Evolutionary conservation across 2,888 invertebrate genomes (phyloP), one percentile per base, ranked within the genome.

Genomic region (Bombylius discolor): DNA sequence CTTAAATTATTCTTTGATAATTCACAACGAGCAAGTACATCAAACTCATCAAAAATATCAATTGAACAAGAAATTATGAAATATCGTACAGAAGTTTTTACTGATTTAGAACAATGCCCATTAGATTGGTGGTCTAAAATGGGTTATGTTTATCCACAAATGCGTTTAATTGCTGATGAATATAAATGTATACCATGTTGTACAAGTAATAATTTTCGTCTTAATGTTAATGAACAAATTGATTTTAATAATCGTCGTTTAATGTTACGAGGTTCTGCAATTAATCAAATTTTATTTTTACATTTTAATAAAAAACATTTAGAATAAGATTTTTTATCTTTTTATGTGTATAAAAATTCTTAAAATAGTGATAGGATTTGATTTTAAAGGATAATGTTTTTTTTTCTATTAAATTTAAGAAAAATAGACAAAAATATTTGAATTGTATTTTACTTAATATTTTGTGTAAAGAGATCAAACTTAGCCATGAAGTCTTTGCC

Each of bases 21-120:
- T 8, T 12, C 53, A 31, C 49, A 54, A 42, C 48, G 49, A 5
- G 6, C 12, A 42, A 36, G 5, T 8, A 36, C 34, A 36, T 36
- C 7, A 5, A 8, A 42, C 5, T 42, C 39, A 42, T 42, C 39
- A 49, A 54, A 45, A 8, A 32, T 34, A n/a, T 6, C 39, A 32
- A 54, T 65, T 1, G 67, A 67, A 45, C 55, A 62, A 49, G 66
- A 68, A 57, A 62, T 66, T 42, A 61, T 63, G 34, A 62, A 62
- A 36, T 68, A 68, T 53, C 59, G 62, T 31, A 58, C 57, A 23
- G 64, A 66, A 47, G 53, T 60, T 31, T 56, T 52, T 34, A 61
- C 64, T 42, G 66, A 67, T 59, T 62, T 67, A 48, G 66, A 67
- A n/a, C 65, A 65, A 53, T 67, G 66, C 49, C 67, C 68, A 12